Percentiles rank a stretch among this genome's conserved stretches.
Conservation (phyloP, 37 sponge, comb jelly and placozoan species). For the Beroe forskalii region DNA sequence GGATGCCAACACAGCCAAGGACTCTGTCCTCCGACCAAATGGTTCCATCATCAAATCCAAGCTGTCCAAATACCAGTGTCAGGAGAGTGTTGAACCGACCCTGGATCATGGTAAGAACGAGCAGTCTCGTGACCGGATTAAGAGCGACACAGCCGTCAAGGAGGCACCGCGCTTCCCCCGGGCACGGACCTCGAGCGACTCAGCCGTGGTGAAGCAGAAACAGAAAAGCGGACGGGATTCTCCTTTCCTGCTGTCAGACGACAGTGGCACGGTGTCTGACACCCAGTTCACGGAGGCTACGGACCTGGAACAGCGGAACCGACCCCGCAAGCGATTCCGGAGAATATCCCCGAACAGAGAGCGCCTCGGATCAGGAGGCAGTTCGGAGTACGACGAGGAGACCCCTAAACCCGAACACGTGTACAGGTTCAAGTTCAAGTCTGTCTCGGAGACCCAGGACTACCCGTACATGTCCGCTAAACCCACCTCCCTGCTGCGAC, state of each 20-base stretch:
- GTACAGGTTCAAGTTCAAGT: slow-evolving; percentile 54
- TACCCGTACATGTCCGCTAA: slow-evolving; percentile 52
- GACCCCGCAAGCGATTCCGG: slow-evolving; percentile 14
- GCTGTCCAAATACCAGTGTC: neutral
- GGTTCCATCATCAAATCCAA: slow-evolving; percentile 31
- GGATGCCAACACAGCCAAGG: slow-evolving; percentile 1
- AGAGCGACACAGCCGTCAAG: neutral
- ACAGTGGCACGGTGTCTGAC: slow-evolving; percentile 32
- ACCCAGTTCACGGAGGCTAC: neutral
- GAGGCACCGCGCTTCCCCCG: neutral
- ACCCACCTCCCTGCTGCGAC: slow-evolving; percentile 33
- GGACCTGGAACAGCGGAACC: slow-evolving; percentile 20
- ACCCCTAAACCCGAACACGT: neutral
- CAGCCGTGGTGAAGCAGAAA: neutral
- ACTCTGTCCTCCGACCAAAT: slow-evolving; percentile 18
- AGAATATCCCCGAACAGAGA: neutral
- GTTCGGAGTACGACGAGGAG: slow-evolving; percentile 16
- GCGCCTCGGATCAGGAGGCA: slow-evolving; percentile 41
- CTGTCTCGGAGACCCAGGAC: slow-evolving; percentile 39
- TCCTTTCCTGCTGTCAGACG: slow-evolving; percentile 7
- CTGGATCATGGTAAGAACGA: neutral
- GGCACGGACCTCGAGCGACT: slow-evolving; percentile 22
- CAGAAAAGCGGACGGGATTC: neutral
- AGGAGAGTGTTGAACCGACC: neutral
- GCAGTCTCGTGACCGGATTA: neutral